Conservation (phyloP, 1,140 invertebrate species). For the Ganaspis sp. region DNA sequence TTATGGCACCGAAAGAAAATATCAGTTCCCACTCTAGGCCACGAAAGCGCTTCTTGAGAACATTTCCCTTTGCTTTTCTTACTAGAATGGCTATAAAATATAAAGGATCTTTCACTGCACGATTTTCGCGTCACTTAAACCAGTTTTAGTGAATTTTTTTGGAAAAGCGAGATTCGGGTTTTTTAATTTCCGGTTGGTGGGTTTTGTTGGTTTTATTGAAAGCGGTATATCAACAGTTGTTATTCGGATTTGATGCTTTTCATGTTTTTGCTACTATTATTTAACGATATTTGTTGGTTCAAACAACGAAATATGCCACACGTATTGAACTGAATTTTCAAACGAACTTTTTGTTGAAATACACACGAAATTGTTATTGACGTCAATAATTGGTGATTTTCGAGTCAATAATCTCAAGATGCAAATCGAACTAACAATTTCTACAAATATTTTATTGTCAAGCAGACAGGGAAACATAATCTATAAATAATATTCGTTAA, state of each 20-base stretch:
- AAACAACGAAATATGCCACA: neutral
- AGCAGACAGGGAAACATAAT: no score
- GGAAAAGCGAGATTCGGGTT: neutral
- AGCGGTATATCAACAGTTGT: neutral
- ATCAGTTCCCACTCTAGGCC: neutral
- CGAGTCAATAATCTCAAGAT: no score
- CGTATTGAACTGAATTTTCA: neutral
- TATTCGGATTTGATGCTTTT: neutral
- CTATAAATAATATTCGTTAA: no score
- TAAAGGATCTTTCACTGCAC: neutral
- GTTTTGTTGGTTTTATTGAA: neutral
- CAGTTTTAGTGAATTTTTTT: neutral
- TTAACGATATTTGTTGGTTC: neutral
- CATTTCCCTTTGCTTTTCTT: neutral
- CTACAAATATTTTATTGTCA: no score
- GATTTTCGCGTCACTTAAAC: neutral
- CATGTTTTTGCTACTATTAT: neutral
- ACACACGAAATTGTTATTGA: no score
- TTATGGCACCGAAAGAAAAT: neutral
- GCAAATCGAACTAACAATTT: no score
- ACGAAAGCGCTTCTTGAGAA: neutral
- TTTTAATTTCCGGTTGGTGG: no score
- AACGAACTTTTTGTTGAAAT: no score
- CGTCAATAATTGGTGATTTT: no score
- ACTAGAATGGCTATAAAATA: neutral